These are phyloP conservation scores for Eucera pruinosa DNA, from an alignment of 2,888 invertebrate species.

Conservation along the genomic window DNA sequence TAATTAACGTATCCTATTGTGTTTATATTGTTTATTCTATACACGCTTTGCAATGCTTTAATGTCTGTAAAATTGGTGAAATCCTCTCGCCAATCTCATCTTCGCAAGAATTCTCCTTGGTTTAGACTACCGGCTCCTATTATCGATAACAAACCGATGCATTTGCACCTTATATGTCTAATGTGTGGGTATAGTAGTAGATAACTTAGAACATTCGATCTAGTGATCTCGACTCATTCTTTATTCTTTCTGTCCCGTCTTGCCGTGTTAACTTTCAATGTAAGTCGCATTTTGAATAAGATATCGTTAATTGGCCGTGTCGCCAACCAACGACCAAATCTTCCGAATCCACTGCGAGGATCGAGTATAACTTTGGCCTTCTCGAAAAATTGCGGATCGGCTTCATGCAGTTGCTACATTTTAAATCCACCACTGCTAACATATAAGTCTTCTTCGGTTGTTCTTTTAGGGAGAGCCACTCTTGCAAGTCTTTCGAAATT, in stretches of 20 bases:
- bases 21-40: no score
- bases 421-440: background rate
- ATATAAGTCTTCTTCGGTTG: background rate
- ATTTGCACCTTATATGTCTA: no score
- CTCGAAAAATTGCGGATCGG: background rate
- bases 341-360: slow-evolving; percentile 11
- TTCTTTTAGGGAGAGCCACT: background rate
- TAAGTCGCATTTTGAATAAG: background rate
- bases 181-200: background rate
- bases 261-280: background rate
- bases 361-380: background rate
- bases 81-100: no score
- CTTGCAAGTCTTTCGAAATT: background rate
- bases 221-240: background rate
- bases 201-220: background rate
- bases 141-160: no score
- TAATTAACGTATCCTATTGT: no score
- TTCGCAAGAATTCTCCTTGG: no score
- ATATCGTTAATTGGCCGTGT: background rate
- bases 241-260: background rate
- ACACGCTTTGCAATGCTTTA: no score
- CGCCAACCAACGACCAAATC: no score
- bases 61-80: no score
- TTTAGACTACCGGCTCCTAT: no score
- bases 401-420: slow-evolving; percentile 12